Percentiles rank a stretch among this genome's conserved stretches.
Evolutionary conservation across 2,797 vertebrate species (phyloP).

Genomic region (Momotus momota): DNA sequence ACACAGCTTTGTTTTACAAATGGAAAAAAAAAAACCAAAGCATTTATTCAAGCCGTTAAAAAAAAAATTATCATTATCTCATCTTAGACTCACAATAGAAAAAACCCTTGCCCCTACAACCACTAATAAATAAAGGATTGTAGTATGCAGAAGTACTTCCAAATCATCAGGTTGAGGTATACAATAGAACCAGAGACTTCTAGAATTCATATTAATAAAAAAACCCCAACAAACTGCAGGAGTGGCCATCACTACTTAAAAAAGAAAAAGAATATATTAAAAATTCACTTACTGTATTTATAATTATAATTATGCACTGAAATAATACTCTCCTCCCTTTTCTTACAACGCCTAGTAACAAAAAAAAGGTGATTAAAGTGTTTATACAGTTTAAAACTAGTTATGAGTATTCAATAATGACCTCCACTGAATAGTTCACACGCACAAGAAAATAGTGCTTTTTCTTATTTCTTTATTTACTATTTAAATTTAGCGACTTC

Average conservation of each 20-base stretch:
- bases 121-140: slow-evolving; percentile 72
- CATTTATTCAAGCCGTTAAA: slow-evolving; percentile 83
- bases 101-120: slow-evolving; percentile 78
- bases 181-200: not conserved
- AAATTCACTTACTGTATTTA: not conserved
- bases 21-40: slow-evolving; percentile 82
- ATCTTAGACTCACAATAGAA: slow-evolving; percentile 82
- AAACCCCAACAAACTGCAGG: not conserved
- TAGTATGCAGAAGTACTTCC: slow-evolving; percentile 32
- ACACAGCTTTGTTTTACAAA: slow-evolving; percentile 86
- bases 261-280: not conserved
- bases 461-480: not conserved
- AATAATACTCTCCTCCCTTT: not conserved
- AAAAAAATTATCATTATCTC: slow-evolving; percentile 88
- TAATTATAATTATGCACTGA: not conserved
- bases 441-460: not conserved
- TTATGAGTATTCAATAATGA: not conserved
- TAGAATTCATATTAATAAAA: not conserved
- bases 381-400: not conserved
- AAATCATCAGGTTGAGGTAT: not conserved
- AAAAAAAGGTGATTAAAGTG: not conserved
- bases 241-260: not conserved
- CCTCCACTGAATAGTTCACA: not conserved
- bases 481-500: not conserved
- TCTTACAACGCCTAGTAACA: not conserved